A percentile compares a stretch with the other conserved stretches of the same genome.
These are phyloP conservation scores for Prietella phreatophila DNA, from an alignment of 2,113 vertebrate genomes.

Conservation along the genomic window DNA sequence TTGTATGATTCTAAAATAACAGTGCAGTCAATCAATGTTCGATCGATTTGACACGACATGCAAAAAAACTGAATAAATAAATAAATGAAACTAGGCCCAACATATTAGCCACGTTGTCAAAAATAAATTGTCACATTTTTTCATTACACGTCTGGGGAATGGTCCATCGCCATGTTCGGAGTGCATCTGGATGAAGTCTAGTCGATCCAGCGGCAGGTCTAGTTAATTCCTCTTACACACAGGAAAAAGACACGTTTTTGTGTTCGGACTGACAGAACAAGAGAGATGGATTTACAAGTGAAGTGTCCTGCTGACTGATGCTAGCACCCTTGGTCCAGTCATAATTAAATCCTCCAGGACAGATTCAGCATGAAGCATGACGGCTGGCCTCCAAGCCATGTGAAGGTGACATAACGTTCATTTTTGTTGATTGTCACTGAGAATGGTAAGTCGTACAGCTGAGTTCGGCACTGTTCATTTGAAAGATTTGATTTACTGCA, in stretches of 20 bases:
- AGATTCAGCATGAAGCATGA: slow-evolving; percentile 9
- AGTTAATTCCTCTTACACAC: background rate
- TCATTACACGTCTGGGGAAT: background rate
- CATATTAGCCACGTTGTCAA: background rate
- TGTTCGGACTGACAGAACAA: background rate
- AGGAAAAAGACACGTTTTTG: background rate
- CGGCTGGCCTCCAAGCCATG: background rate
- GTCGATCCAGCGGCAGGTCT: background rate
- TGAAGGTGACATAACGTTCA: background rate
- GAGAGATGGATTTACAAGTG: background rate
- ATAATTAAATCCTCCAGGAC: background rate
- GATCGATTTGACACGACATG: background rate
- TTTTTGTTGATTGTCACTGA: background rate
- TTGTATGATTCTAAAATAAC: background rate
- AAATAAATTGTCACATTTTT: background rate
- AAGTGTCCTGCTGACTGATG: background rate
- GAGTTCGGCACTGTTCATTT: background rate
- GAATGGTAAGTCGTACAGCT: background rate
- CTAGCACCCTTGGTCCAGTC: background rate
- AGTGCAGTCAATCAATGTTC: background rate
- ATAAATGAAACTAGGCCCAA: background rate
- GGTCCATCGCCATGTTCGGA: background rate
- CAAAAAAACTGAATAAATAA: background rate
- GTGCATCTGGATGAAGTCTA: background rate
- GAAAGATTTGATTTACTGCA: background rate